These are phyloP conservation scores for Tupaia chinensis DNA, from an alignment of 2,113 vertebrate species.

Conservation along the genomic window DNA sequence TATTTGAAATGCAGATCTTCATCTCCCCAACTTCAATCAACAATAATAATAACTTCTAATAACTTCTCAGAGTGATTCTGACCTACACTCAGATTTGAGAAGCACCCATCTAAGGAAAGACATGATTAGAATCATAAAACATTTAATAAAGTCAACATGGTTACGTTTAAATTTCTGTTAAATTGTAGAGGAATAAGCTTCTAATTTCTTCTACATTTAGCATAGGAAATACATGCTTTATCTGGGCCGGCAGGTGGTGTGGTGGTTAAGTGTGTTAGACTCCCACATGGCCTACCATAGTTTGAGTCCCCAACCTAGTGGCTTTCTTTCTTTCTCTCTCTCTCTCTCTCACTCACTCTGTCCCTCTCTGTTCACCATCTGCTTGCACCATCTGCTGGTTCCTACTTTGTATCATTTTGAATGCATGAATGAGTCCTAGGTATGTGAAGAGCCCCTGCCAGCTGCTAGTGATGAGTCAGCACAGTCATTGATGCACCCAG, in stretches of 20 bases:
- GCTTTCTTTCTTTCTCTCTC: too few species aligned
- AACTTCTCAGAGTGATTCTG: background rate
- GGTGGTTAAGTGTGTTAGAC: too few species aligned
- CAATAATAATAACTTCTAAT: background rate
- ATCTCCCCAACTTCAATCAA: background rate
- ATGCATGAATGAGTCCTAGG: background rate
- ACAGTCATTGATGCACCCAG: rapidly evolving
- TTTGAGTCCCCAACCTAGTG: too few species aligned
- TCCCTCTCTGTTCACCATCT: too few species aligned
- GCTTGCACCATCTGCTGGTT: too few species aligned
- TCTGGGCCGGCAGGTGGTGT: background rate
- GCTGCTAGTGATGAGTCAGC: background rate
- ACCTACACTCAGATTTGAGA: background rate
- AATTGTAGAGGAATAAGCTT: background rate
- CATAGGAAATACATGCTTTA: background rate
- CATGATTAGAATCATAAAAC: background rate
- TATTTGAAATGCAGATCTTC: background rate
- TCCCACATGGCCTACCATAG: too few species aligned
- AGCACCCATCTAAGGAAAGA: background rate
- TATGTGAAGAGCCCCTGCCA: background rate
- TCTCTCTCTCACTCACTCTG: too few species aligned
- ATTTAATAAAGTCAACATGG: background rate
- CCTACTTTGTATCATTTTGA: conserved; percentile 29
- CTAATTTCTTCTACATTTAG: background rate
- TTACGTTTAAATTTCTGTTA: background rate